phyloP scores from a whole-genome alignment of 2,888 invertebrate genomes.

The Palloptera scutellata region DNA sequence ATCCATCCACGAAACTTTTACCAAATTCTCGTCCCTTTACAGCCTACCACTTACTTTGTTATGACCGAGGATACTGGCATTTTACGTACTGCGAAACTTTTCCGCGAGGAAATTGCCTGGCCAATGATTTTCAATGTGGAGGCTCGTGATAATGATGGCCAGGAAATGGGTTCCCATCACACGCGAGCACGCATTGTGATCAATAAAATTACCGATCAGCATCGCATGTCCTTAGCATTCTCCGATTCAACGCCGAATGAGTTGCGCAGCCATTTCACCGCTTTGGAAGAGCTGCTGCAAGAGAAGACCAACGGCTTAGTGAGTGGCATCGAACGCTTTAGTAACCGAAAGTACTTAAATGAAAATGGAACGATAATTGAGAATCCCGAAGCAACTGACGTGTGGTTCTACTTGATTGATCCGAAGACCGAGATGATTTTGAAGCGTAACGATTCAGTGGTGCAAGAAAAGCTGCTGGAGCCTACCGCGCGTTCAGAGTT shows the following conservation, averaged over 20 bases:
- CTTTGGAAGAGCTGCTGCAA: constrained; percentile 65
- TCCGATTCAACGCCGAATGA: constrained; percentile 77
- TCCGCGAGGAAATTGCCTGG: constrained; percentile 73
- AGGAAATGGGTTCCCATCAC: constrained; percentile 65
- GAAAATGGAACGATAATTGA: constrained; percentile 77
- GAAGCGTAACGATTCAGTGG: constrained; percentile 73
- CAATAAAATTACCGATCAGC: constrained; percentile 79
- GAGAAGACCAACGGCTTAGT: constrained; percentile 73
- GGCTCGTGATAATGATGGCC: constrained; percentile 67
- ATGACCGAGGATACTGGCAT: constrained; percentile 80
- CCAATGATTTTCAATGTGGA: constrained; percentile 80
- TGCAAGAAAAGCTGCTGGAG: constrained; percentile 74
- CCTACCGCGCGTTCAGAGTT: constrained; percentile 72
- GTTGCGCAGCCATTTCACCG: constrained; percentile 68
- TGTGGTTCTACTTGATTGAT: constrained; percentile 88
- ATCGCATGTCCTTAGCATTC: constrained; percentile 81
- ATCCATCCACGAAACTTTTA: background rate
- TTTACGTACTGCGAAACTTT: constrained; percentile 76
- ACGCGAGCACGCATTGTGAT: constrained; percentile 61
- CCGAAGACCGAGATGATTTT: constrained; percentile 79
- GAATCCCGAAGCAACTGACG: constrained; percentile 79
- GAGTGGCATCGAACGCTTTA: constrained; percentile 84
- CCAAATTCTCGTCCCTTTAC: background rate
- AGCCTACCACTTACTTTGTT: constrained; percentile 70
- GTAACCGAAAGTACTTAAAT: constrained; percentile 76